Evolutionary conservation across 2,113 vertebrate species (phyloP).

Genomic region (Crotophaga sulcirostris): DNA sequence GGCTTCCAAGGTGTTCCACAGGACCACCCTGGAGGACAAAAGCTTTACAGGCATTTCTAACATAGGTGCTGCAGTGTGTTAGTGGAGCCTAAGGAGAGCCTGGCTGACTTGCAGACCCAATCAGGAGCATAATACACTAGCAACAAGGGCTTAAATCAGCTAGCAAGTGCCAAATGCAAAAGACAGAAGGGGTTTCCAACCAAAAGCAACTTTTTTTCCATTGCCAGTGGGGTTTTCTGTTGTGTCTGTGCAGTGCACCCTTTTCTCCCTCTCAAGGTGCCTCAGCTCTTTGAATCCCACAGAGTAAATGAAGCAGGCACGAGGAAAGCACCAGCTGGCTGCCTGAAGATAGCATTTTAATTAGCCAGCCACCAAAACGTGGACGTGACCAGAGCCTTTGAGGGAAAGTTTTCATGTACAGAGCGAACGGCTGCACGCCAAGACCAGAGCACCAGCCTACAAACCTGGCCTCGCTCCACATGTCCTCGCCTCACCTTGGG

Average conservation of each 20-base stretch:
- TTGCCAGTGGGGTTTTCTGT: background rate
- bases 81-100: background rate
- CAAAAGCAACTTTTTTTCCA: background rate
- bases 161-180: background rate
- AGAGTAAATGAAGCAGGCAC: background rate
- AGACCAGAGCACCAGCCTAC: background rate
- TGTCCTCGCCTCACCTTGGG: background rate
- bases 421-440: background rate
- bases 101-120: background rate
- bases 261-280: background rate
- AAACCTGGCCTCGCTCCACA: background rate
- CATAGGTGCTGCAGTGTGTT: background rate
- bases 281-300: background rate
- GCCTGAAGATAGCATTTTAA: constrained; percentile 3
- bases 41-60: background rate
- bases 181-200: background rate
- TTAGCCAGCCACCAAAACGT: background rate
- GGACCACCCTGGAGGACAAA: background rate
- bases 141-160: background rate
- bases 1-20: background rate
- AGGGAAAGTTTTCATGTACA: background rate
- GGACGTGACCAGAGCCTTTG: background rate
- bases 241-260: background rate
- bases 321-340: background rate
- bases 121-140: background rate